These are phyloP conservation scores for Macrosiphum euphorbiae DNA, from an alignment of 2,888 invertebrate species.

Conservation along the genomic window DNA sequence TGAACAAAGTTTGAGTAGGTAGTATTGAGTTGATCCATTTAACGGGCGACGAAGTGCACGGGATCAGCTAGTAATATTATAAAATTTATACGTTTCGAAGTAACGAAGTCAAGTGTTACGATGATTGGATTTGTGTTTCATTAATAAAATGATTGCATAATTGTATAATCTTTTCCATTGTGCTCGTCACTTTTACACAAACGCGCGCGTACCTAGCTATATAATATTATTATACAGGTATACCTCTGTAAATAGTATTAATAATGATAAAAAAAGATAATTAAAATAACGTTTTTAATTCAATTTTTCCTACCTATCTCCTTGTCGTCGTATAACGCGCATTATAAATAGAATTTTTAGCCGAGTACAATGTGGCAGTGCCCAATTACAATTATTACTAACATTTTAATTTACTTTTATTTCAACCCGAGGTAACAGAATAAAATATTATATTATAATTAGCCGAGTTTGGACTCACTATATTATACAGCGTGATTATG, in stretches of 20 bases:
- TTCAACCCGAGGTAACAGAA: not conserved
- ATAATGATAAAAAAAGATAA: not conserved
- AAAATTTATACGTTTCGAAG: not conserved
- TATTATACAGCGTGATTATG: too few species aligned
- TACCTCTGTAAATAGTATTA: not conserved
- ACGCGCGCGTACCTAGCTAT: not conserved
- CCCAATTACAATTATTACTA: not conserved
- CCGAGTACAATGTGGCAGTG: not conserved
- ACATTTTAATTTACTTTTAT: not conserved
- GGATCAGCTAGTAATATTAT: too few species aligned
- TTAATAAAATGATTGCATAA: not conserved
- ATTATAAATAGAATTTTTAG: not conserved
- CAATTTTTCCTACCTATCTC: not conserved
- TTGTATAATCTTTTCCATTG: not conserved
- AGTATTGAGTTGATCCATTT: too few species aligned
- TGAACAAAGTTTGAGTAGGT: too few species aligned
- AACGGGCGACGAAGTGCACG: too few species aligned
- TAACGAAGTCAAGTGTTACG: not conserved
- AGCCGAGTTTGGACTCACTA: not conserved
- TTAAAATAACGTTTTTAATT: not conserved
- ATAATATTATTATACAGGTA: too few species aligned
- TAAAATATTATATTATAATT: not conserved
- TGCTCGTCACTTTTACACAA: not conserved
- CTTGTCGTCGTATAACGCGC: not conserved
- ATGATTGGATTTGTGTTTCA: not conserved